A percentile compares a stretch with the other conserved stretches of the same genome.
These are phyloP conservation scores for Hydrochoerus hydrochaeris DNA, from an alignment of 2,113 vertebrate species.

Conservation along the genomic window DNA sequence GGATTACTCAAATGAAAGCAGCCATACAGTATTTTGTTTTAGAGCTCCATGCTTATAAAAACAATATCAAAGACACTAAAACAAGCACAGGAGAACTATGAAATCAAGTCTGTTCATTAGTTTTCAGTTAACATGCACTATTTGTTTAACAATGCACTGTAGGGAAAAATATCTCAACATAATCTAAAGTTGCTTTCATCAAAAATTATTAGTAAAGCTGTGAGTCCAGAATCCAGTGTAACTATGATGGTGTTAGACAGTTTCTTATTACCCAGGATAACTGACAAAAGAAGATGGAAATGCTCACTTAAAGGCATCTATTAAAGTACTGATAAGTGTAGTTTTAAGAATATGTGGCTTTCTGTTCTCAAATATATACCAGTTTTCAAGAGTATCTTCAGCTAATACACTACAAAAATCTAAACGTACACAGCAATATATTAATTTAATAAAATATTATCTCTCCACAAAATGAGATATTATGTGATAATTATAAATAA, in stretches of 20 bases:
- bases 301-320: not conserved
- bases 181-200: not conserved
- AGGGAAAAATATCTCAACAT: not conserved
- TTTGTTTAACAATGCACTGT: constrained; percentile 26
- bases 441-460: not conserved
- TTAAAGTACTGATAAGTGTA: not conserved
- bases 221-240: constrained; percentile 27
- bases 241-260: not conserved
- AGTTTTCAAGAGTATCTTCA: not conserved
- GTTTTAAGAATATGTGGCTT: not conserved
- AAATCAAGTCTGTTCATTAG: constrained; percentile 76
- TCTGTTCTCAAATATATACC: not conserved
- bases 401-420: not conserved
- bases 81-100: constrained; percentile 53
- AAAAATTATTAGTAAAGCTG: not conserved
- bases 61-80: constrained; percentile 59
- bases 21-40: constrained; percentile 46
- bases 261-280: not conserved
- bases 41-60: constrained; percentile 78
- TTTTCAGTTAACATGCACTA: constrained; percentile 46
- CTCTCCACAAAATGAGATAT: not conserved
- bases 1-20: not conserved
- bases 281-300: not conserved
- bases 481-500: constrained; percentile 16
- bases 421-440: not conserved